Conservation (phyloP, 2,113 vertebrate genomes). For the Psittacara wagleri region DNA sequence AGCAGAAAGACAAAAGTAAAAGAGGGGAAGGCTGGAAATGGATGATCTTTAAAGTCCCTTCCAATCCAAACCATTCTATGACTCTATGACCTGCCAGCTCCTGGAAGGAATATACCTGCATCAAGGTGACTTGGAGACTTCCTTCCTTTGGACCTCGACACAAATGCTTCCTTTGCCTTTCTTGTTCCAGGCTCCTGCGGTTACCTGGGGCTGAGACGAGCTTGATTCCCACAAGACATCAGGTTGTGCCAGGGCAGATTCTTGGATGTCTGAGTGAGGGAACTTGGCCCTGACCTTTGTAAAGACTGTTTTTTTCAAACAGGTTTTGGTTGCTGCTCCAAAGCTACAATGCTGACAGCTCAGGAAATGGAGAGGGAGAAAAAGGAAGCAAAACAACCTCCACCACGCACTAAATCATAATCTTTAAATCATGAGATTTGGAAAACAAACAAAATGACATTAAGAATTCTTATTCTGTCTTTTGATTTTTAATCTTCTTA, state of each 20-base stretch:
- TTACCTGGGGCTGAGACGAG: background rate
- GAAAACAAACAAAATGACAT: background rate
- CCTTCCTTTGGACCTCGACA: background rate
- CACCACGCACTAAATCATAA: background rate
- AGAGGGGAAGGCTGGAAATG: background rate
- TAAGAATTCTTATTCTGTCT: background rate
- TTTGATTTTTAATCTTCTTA: slow-evolving; percentile 27
- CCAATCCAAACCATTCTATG: background rate
- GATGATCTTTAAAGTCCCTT: background rate
- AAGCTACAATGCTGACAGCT: background rate
- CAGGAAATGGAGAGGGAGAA: background rate
- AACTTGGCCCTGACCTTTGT: background rate
- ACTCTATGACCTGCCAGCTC: background rate
- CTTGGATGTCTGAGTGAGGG: background rate
- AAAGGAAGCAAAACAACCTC: no score
- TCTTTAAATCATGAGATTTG: background rate
- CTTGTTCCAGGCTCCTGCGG: background rate
- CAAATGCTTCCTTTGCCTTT: background rate
- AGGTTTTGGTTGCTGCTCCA: background rate
- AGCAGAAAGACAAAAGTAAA: background rate
- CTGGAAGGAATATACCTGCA: background rate
- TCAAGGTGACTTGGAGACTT: background rate
- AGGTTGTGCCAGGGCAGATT: background rate
- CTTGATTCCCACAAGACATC: background rate
- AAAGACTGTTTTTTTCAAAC: background rate